Evolutionary conservation across 2,797 vertebrate genomes (phyloP).

Genomic region (Acrossocheilus wenchowensis): DNA sequence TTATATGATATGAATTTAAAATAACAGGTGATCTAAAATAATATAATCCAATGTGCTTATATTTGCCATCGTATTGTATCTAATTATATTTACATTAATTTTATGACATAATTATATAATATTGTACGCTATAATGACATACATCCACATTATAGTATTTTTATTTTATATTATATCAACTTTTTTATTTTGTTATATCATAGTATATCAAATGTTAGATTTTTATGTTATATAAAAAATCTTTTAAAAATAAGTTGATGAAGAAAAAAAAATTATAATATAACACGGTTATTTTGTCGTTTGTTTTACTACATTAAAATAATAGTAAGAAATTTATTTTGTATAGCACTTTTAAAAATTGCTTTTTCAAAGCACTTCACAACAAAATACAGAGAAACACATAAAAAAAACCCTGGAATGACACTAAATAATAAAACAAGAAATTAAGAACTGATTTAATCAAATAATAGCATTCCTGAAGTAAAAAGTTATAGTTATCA

Average conservation of each 20-base stretch:
- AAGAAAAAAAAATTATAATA: too few relatives aligned
- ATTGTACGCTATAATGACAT: neutral
- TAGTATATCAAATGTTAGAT: neutral
- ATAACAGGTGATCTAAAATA: neutral
- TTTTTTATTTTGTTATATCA: neutral
- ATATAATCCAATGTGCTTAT: neutral
- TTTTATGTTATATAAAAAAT: neutral
- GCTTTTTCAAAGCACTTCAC: neutral
- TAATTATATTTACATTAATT: too few relatives aligned
- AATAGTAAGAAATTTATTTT: neutral
- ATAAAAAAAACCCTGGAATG: neutral
- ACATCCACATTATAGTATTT: neutral
- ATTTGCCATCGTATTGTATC: too few relatives aligned
- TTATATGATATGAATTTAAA: neutral
- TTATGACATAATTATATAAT: too few relatives aligned
- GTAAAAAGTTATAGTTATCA: too few relatives aligned
- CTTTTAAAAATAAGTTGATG: neutral
- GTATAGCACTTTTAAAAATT: neutral
- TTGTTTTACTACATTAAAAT: neutral
- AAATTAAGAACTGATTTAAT: too few relatives aligned
- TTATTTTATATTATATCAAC: neutral
- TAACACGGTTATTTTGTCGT: neutral
- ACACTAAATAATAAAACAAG: neutral
- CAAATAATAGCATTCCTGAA: too few relatives aligned
- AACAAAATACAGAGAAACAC: neutral